Evolutionary conservation across 2,113 vertebrate genomes (phyloP), one percentile per base, ranked within the genome.

Genomic region (Romanogobio albipinnatus): DNA sequence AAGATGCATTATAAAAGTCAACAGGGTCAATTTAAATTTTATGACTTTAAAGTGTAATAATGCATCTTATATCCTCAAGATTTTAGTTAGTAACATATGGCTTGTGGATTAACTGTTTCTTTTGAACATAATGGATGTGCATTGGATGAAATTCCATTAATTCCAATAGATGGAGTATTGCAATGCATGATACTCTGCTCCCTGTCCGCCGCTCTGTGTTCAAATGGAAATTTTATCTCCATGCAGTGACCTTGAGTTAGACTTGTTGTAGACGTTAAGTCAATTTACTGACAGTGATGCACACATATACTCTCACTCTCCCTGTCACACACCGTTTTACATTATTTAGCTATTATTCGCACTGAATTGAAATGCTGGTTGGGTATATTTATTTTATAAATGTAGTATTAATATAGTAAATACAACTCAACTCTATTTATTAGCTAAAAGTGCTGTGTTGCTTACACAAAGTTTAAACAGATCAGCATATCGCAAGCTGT

Each of bases 221-320:
- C 26, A 24, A 80, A 76, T 70, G 68, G 70, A 88, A 86, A 86
- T 36, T 29, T 11, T 22, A 51, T 79, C 56, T 66, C 17, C 8
- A 5, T 10, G 19, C 15, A 1, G 14, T 70, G 78, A 76, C 83
- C 83, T 81, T 89, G 80, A 76, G 71, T 53, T 58, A 13, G 58
- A 70, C 49, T 62, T 36, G 11, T 45, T n/a, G n/a, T 75, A 80
- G 80, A 70, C 39, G 14, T 66, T 43, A 85, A 80, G 85, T 84
- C 77, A 86, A 75, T 51, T 82, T 79, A 84, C 43, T 73, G 80
- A 64, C 66, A 77, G 74, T 82, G 24, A 82, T 73, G 76, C 70
- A 73, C 47, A 77, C 79, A 79, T 70, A 76, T 45, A 56, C 62
- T 76, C 70, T 81, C 43, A 74, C 76, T 76, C 64, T 82, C 29